A percentile compares a stretch with the other conserved stretches of the same genome.
These are phyloP conservation scores for Rotaria macrura DNA, from an alignment of 2,888 invertebrate genomes.

Conservation along the genomic window DNA sequence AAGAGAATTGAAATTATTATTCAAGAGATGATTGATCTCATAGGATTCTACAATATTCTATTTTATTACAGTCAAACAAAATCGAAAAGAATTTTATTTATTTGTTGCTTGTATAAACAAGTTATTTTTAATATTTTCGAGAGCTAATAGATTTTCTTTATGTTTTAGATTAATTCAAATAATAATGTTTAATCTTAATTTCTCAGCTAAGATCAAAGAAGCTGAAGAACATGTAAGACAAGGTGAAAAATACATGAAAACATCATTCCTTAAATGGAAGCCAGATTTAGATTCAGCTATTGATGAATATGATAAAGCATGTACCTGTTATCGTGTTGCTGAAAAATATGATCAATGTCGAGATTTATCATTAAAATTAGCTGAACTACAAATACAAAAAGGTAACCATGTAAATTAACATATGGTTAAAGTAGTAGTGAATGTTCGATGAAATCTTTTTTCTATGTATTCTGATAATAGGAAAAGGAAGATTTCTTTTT, in stretches of 20 bases:
- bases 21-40: no score
- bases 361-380: slow-evolving; percentile 11
- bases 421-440: no score
- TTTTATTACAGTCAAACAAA: no score
- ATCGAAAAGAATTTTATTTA: no score
- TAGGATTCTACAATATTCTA: no score
- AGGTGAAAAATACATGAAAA: slow-evolving; percentile 58
- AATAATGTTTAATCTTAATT: background rate
- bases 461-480: no score
- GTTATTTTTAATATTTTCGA: no score
- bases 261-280: slow-evolving; percentile 82
- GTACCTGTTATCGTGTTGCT: slow-evolving; percentile 51
- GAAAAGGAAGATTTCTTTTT: no score
- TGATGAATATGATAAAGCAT: slow-evolving; percentile 81
- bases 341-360: slow-evolving; percentile 24
- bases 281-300: slow-evolving; percentile 88
- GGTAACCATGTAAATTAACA: background rate
- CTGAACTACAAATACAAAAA: slow-evolving; percentile 26
- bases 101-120: no score
- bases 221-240: slow-evolving; percentile 13
- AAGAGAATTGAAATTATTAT: no score
- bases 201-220: background rate
- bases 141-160: no score
- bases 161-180: background rate
- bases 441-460: no score